Evolutionary conservation across 2,888 invertebrate species (phyloP), one percentile per base, ranked within the genome.

Genomic region (Lithodes maja): DNA sequence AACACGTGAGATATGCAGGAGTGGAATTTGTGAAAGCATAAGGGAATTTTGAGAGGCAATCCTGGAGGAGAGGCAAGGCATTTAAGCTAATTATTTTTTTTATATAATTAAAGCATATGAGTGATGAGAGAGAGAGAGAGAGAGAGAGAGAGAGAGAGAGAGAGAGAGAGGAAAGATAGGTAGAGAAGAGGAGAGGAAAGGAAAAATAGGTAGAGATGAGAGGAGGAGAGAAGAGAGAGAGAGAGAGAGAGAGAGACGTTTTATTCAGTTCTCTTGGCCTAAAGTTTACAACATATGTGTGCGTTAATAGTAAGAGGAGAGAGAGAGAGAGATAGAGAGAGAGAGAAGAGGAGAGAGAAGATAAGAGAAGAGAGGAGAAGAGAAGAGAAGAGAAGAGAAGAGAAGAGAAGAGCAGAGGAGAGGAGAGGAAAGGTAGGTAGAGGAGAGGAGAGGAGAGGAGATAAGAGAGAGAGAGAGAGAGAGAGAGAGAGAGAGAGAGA

Each of bases 401-500:
- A 74, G n/a, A 33, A 0, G 0, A 0, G 5, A 33, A 3, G 15
- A 74, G 33, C 1, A 17, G 15, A 74, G 1, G 3, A n/a, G 33
- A 3, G 1, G 15, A 17, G 33, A 74, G 3, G 3, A 74, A n/a
- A 74, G 61, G 1, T 5, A 74, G 33, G 33, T 1, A n/a, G 33
- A 74, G 74, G 33, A n/a, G 33, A n/a, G 33, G n/a, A 74, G 33
- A 15, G 33, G 33, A 17, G 33, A 74, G 74, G 33, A 74, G n/a
- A n/a, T 3, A n/a, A n/a, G n/a, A n/a, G 33, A n/a, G 17, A n/a
- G 33, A 74, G 15, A n/a, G 74, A 74, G 74, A 74, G 3, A 74
- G 74, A 74, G 74, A 74, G 74, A 74, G 74, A 74, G 74, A 74
- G 74, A 74, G 74, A 74, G 74, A 74, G 3, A 75, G 3, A 3